Evolutionary conservation across 2,113 vertebrate species (phyloP), one percentile per base, ranked within the genome.

Genomic region (Sinocyclocheilus anshuiensis): DNA sequence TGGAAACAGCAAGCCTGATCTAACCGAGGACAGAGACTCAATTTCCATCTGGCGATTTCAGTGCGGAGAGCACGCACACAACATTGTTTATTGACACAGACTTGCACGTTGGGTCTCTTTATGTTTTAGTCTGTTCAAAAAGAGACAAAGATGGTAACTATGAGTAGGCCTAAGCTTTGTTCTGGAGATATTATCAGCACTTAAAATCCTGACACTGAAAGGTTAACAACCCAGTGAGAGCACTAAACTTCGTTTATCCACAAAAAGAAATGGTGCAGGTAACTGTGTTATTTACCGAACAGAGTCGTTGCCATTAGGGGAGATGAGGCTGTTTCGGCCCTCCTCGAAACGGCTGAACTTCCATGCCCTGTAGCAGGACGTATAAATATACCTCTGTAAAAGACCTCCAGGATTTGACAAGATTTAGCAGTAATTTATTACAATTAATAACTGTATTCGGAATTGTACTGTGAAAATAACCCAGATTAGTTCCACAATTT

Each of bases 341-440:
- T 77, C 77, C 61, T 90, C 83, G 86, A 89, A 83, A 87, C 89
- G 86, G 84, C 89, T 90, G 91, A 94, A 90, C 89, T 89, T 89
- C 90, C 92, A 91, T 90, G 92, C 92, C 91, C 90, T 78, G 91
- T 90, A 89, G 89, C 89, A 90, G 59, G 86, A 90, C 92, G 91
- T 89, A 88, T 91, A 90, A 93, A 92, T 89, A 92, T 92, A 88
- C 4, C 11, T 84, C 89, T 87, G 8, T 61, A 67, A 29, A 67
- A 9, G 18, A 20, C 16, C 15, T 71, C 7, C 7, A 33, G 29
- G 10, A 48, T 72, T 39, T 42, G 36, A 7, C 6, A 18, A 15
- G 42, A 45, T 72, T 42, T 42, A 72, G 69, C 36, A 42, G 36
- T 39, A 10, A 36, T 42, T 72, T 65, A 26, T 24, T 24, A 3